Evolutionary conservation across 2,113 vertebrate species (phyloP).

Genomic region (Plotosus lineatus): DNA sequence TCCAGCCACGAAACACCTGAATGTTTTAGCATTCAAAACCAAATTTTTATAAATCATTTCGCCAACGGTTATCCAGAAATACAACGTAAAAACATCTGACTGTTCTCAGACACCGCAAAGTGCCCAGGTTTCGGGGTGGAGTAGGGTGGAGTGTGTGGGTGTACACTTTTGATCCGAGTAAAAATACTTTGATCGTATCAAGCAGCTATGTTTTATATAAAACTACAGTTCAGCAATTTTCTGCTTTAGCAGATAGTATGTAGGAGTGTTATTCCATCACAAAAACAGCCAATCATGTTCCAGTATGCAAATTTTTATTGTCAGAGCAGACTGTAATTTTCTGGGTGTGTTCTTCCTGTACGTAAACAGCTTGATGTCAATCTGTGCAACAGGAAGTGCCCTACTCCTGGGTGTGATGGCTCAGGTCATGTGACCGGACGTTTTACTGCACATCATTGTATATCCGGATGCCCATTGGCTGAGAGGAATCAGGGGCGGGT

Average conservation of each 20-base stretch:
- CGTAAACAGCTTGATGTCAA: neutral
- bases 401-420: conserved; percentile 94
- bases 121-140: neutral
- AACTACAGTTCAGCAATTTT: neutral
- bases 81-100: neutral
- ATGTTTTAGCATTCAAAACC: no score
- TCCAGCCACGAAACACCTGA: neutral
- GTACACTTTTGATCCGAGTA: no score
- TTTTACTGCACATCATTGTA: conserved; percentile 96
- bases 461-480: conserved; percentile 94
- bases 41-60: neutral
- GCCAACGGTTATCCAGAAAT: neutral
- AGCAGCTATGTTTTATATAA: neutral
- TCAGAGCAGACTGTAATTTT: no score
- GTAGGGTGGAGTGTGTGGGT: no score
- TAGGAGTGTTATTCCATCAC: neutral
- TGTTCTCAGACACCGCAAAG: neutral
- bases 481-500: conserved; percentile 94
- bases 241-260: neutral
- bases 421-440: conserved; percentile 96
- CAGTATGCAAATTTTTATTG: neutral
- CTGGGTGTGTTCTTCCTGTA: no score
- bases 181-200: no score
- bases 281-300: conserved; percentile 1
- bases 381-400: conserved; percentile 84